Conservation (phyloP, 1,140 invertebrate genomes). For the Drosophila persimilis region DNA sequence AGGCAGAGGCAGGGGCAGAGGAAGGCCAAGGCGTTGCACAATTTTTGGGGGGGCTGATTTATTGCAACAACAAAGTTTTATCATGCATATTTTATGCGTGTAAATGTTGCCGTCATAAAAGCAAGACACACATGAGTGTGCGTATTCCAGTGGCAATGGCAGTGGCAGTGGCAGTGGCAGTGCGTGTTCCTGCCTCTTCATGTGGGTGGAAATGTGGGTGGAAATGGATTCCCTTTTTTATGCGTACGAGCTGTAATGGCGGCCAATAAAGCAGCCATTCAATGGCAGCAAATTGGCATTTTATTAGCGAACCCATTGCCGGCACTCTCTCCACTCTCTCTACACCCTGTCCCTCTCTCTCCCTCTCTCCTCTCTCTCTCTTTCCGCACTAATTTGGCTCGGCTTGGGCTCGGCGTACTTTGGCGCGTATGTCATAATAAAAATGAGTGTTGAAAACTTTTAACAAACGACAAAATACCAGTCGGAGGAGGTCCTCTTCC, state of each 20-base stretch:
- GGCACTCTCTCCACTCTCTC: not conserved
- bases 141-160: not conserved
- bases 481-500: slow-evolving; percentile 30
- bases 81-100: slow-evolving; percentile 82
- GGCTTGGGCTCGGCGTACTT: slow-evolving; percentile 8
- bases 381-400: slow-evolving; percentile 54
- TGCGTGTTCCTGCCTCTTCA: not conserved
- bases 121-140: slow-evolving; percentile 34
- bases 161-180: no score
- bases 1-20: not conserved
- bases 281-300: slow-evolving; percentile 80
- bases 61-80: slow-evolving; percentile 81
- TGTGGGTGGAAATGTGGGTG: slow-evolving; percentile 29
- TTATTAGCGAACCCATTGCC: slow-evolving; percentile 63
- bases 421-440: slow-evolving; percentile 76
- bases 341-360: not conserved
- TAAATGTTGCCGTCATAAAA: slow-evolving; percentile 82
- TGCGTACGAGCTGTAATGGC: slow-evolving; percentile 79
- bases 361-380: no score
- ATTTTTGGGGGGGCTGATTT: slow-evolving; percentile 68
- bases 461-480: slow-evolving; percentile 78
- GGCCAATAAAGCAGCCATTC: slow-evolving; percentile 76
- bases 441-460: slow-evolving; percentile 77
- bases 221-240: slow-evolving; percentile 53
- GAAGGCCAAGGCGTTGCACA: slow-evolving; percentile 52